Base-by-base conservation (phyloP, 2,113 vertebrate species). In the Strix aluco region DNA sequence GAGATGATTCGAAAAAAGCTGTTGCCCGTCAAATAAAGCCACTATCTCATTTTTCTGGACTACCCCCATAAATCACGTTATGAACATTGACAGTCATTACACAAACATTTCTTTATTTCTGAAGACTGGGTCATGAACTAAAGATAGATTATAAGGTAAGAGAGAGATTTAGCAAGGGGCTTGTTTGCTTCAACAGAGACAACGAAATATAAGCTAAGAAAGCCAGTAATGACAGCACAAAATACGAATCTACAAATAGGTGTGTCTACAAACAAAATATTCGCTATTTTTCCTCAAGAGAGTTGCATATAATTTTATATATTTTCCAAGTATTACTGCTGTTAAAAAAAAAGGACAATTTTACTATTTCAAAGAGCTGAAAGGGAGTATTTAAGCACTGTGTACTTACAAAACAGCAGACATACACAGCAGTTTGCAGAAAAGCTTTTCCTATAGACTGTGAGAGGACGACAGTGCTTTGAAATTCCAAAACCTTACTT, bases 241-340 rank as follows among this genome's bases (percentile, higher is more conserved):
- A 85, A 46, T 44, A 92, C 81, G 66, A 92, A 92, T 95, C 80
- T 80, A 86, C 94, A 84, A 92, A 84, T 52, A 94, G 95, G 95
- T 83, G 94, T 89, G 91, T 79, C 97, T 82, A 88, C 84, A 65
- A 92, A 89, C 83, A 91, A 71, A 91, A 69, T n/a, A 93, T 14
- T 63, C 73, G 32, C 42, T 62, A 22, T 44, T 89, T 61, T 82
- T 84, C 84, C 95, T 65, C 70, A 44, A 72, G 78, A 42, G n/a
- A 70, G 34, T 2, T 85, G 40, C 66, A 47, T 5, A 55, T 10
- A 42, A 94, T 58, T 93, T 69, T 55, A 83, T 85, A 10, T 44
- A 65, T 88, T 82, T 92, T 80, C 80, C 71, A 83, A 94, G 55
- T 20, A 67, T 73, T 87, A 71, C 21, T 55, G 88, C 57, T 89